Conservation (phyloP, 1,140 invertebrate genomes). For the Teleogryllus occipitalis region DNA sequence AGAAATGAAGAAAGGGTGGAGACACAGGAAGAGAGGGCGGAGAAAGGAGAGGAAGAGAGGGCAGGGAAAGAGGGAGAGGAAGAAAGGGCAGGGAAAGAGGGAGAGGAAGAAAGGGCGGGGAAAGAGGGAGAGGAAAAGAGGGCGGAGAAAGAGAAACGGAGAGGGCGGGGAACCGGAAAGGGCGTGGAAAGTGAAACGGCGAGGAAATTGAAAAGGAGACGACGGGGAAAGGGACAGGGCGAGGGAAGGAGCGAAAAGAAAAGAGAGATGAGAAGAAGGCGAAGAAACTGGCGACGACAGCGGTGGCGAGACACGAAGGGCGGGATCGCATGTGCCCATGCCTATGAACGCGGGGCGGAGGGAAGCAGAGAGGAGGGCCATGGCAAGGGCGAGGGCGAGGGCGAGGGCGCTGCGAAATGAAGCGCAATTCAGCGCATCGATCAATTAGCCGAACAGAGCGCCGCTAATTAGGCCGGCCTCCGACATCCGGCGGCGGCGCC, state of each 20-base stretch:
- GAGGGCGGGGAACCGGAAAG: background rate
- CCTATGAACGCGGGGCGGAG: too few relatives aligned
- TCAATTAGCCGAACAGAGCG: too few relatives aligned
- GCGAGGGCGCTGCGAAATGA: background rate
- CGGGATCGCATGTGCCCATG: too few relatives aligned
- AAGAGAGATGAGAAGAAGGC: background rate
- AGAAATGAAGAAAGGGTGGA: background rate
- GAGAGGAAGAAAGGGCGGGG: background rate
- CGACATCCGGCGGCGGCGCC: too few relatives aligned
- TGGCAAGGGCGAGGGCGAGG: background rate
- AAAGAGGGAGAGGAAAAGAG: background rate
- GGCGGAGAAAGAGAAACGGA: background rate
- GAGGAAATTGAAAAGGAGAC: background rate
- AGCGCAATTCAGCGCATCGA: too few relatives aligned
- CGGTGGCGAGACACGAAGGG: too few relatives aligned
- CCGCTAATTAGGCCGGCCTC: too few relatives aligned
- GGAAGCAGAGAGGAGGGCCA: background rate
- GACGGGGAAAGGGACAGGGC: background rate
- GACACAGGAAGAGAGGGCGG: background rate
- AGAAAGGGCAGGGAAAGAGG: background rate
- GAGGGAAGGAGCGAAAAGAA: background rate
- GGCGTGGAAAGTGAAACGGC: background rate
- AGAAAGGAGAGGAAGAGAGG: background rate
- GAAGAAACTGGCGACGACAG: too few relatives aligned
- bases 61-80: background rate